These are phyloP conservation scores for Heliothis virescens DNA, from an alignment of 1,140 invertebrate genomes.

Conservation along the genomic window DNA sequence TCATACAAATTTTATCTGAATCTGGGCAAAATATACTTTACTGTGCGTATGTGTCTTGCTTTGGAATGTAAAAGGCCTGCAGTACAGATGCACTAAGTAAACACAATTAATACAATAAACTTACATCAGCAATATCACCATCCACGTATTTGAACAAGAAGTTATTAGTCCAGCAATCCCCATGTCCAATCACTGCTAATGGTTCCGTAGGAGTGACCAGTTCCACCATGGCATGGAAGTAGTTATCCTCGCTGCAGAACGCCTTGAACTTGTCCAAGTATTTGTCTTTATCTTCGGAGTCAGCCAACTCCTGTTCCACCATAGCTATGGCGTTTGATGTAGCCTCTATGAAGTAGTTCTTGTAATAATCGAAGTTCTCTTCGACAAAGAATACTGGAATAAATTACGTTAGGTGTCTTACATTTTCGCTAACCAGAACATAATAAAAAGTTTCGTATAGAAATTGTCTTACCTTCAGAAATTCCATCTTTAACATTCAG, in stretches of 20 bases:
- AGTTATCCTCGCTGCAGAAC: slow-evolving; percentile 88
- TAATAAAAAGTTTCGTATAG: background rate
- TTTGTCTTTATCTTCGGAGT: slow-evolving; percentile 82
- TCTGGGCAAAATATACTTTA: background rate
- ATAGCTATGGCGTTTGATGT: slow-evolving; percentile 89
- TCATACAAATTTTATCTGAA: background rate
- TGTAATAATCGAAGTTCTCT: slow-evolving; percentile 90
- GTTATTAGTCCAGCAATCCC: slow-evolving; percentile 93
- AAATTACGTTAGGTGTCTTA: background rate
- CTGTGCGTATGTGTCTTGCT: too few relatives aligned
- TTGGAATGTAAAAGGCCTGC: too few relatives aligned
- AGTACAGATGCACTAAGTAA: too few relatives aligned
- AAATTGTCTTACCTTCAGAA: slow-evolving; percentile 74
- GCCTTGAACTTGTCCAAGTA: slow-evolving; percentile 87
- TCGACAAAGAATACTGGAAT: slow-evolving; percentile 87
- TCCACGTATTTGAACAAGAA: slow-evolving; percentile 88
- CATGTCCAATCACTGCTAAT: slow-evolving; percentile 90
- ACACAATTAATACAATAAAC: background rate
- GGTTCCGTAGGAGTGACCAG: slow-evolving; percentile 88
- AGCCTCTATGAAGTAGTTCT: slow-evolving; percentile 89
- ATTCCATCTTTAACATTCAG: slow-evolving; percentile 83
- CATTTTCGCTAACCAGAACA: background rate
- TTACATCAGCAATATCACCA: slow-evolving; percentile 85
- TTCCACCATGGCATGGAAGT: slow-evolving; percentile 90
- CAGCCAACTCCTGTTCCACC: slow-evolving; percentile 87